Conservation (phyloP, 2,888 invertebrate species). For the Pharmacophagus antenor region DNA sequence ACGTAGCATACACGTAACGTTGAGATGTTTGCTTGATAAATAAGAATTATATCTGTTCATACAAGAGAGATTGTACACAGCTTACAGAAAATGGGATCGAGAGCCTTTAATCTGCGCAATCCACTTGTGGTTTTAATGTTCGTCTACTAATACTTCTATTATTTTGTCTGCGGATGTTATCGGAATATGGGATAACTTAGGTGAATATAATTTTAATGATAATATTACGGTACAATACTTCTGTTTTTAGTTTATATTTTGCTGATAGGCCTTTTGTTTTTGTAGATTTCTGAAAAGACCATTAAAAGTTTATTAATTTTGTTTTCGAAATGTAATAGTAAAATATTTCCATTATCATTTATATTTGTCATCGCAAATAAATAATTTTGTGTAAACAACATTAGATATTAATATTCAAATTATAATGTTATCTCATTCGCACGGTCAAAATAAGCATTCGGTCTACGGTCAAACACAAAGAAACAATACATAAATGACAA, state of each 20-base stretch:
- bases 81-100: constrained; percentile 6
- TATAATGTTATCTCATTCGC: not conserved
- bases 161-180: constrained; percentile 1
- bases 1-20: no score
- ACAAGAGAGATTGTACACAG: not conserved
- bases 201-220: no score
- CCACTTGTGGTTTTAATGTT: constrained; percentile 16
- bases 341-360: not conserved
- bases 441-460: not conserved
- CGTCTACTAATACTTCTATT: constrained; percentile 15
- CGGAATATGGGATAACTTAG: constrained; percentile 8
- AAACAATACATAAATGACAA: constrained; percentile 9
- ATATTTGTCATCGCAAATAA: not conserved
- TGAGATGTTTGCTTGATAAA: not conserved
- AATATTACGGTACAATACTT: not conserved
- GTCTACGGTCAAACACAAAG: not conserved
- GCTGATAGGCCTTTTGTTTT: not conserved
- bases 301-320: not conserved
- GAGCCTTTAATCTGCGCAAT: constrained; percentile 17
- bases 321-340: not conserved
- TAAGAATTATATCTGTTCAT: constrained; percentile 1
- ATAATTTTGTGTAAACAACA: not conserved
- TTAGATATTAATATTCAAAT: not conserved
- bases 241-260: no score
- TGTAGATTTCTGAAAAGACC: not conserved